phyloP scores from a whole-genome alignment of 2,888 invertebrate species.

The Tupiocoris notatus region DNA sequence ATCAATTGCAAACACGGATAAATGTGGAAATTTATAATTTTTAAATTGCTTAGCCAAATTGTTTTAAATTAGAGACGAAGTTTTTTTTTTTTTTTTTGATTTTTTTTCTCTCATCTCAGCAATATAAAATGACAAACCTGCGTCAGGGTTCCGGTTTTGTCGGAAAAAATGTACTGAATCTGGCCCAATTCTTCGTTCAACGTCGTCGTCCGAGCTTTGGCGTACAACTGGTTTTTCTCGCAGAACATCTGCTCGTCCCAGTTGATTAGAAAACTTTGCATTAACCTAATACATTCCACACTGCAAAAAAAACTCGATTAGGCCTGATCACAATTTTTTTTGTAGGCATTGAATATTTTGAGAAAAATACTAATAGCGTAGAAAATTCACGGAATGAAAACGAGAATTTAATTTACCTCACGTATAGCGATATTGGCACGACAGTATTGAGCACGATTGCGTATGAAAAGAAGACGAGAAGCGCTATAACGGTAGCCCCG shows the following conservation, averaged over 20 bases:
- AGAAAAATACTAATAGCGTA: too few relatives aligned
- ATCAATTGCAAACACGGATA: too few relatives aligned
- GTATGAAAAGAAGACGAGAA: slow-evolving; percentile 98
- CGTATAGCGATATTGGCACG: slow-evolving; percentile 98
- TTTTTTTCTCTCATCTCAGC: too few relatives aligned
- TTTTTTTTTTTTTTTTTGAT: too few relatives aligned
- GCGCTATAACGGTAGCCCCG: slow-evolving; percentile 88
- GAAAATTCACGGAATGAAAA: too few relatives aligned
- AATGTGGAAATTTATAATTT: not conserved
- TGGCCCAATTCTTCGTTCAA: slow-evolving; percentile 98
- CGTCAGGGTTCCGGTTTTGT: slow-evolving; percentile 98
- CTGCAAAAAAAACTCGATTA: slow-evolving; percentile 53
- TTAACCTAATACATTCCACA: slow-evolving; percentile 90
- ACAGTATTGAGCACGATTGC: slow-evolving; percentile 99
- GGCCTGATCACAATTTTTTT: not conserved
- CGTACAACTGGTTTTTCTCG: slow-evolving; percentile 82
- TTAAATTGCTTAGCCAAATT: too few relatives aligned
- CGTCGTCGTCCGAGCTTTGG: slow-evolving; percentile 95
- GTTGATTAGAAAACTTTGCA: slow-evolving; percentile 97
- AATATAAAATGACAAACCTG: slow-evolving; percentile 58
- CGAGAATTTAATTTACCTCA: slow-evolving; percentile 76
- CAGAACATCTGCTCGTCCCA: slow-evolving; percentile 99
- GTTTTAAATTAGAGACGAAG: too few relatives aligned
- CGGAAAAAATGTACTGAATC: slow-evolving; percentile 98
- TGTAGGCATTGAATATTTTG: too few relatives aligned